A percentile compares a stretch with the other conserved stretches of the same genome.
phyloP scores from a whole-genome alignment of 2,797 vertebrate genomes.

The Melanotaenia pygmaea region DNA sequence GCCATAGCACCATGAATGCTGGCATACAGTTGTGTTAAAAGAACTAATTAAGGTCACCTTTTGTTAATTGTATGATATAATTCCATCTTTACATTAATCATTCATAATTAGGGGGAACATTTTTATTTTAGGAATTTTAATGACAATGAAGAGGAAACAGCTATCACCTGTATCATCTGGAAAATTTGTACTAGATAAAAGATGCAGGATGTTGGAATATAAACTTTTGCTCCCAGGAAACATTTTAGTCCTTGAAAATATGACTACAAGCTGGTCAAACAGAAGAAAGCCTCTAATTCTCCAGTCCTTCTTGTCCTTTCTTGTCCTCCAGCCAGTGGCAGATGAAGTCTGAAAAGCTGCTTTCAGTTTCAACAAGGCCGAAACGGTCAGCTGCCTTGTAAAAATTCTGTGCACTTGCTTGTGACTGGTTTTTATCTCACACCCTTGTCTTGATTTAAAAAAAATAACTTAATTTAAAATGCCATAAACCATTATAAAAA shows the following conservation, averaged over 20 bases:
- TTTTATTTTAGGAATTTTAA: conserved; percentile 18
- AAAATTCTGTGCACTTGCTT: conserved; percentile 35
- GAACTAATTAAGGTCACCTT: conserved; percentile 15
- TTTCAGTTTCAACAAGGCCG: conserved; percentile 18
- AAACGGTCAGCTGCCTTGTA: background rate
- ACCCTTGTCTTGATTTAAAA: conserved; percentile 24
- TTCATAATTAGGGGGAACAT: conserved; percentile 19
- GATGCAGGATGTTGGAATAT: conserved; percentile 7
- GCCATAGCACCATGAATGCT: conserved; percentile 11
- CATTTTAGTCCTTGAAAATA: conserved; percentile 23
- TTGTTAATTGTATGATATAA: conserved; percentile 11
- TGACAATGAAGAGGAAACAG: conserved; percentile 13
- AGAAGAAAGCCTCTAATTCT: conserved; percentile 22
- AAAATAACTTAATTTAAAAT: conserved; percentile 31
- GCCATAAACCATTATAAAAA: conserved; percentile 49
- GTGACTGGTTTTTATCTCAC: conserved; percentile 43
- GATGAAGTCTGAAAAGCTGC: conserved; percentile 18
- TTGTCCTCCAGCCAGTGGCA: conserved; percentile 22
- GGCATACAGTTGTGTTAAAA: conserved; percentile 7
- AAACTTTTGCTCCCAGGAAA: conserved; percentile 20
- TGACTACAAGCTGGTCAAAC: conserved; percentile 39
- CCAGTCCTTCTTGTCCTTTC: background rate
- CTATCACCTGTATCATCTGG: conserved; percentile 1
- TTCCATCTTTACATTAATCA: conserved; percentile 10
- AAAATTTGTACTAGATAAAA: conserved; percentile 1